Evolutionary conservation across 2,113 vertebrate species (phyloP).

Genomic region (Catharus fuscescens): DNA sequence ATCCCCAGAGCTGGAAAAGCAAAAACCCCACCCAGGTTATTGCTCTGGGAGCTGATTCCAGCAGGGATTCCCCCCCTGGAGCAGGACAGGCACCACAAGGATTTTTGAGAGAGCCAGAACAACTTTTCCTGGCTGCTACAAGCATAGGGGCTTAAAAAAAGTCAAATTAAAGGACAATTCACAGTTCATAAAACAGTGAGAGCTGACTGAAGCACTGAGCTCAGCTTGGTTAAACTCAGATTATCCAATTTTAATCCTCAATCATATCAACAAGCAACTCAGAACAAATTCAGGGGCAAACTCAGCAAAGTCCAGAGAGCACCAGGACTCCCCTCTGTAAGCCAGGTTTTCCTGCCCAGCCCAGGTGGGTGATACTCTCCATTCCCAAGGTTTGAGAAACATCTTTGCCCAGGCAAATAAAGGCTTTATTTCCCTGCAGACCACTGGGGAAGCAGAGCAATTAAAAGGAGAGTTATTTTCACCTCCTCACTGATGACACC

Average conservation of each 20-base stretch:
- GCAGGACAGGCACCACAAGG: rapidly evolving
- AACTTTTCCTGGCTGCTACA: neutral
- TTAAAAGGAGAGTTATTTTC: constrained; percentile 53
- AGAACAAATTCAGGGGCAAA: neutral
- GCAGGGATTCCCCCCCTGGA: neutral
- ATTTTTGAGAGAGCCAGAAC: neutral
- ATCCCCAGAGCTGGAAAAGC: neutral
- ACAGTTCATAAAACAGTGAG: neutral
- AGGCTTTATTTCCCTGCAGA: constrained; percentile 6
- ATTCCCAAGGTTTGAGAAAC: neutral
- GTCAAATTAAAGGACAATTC: neutral
- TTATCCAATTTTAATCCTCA: neutral
- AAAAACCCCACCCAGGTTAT: rapidly evolving
- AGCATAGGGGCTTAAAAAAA: neutral
- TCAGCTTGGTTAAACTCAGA: neutral
- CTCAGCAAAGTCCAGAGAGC: neutral
- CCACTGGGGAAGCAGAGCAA: constrained; percentile 27
- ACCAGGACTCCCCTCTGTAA: neutral
- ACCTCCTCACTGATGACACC: neutral
- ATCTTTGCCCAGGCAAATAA: neutral
- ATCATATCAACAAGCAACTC: too few species aligned
- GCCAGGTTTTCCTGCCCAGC: neutral
- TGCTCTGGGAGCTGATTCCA: neutral
- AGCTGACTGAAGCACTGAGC: neutral
- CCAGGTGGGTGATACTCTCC: neutral